Percentiles rank a stretch among this genome's conserved stretches.
Evolutionary conservation across 2,888 invertebrate genomes (phyloP).

Genomic region (Aethes cnicana): DNA sequence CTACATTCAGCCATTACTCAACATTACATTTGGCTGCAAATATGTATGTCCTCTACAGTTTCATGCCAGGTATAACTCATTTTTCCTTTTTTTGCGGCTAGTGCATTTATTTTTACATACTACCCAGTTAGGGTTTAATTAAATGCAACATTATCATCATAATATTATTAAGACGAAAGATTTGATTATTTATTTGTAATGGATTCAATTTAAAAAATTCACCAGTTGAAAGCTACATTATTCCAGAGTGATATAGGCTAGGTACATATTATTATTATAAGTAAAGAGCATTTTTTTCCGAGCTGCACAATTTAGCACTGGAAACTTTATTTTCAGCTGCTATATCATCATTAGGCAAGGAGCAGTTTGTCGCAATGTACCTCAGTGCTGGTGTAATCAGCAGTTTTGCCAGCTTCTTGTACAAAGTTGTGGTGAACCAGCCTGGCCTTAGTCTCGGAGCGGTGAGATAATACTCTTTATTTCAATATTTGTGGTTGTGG

Average conservation of each 20-base stretch:
- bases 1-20: slow-evolving; percentile 97
- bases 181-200: too few relatives aligned
- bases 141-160: too few relatives aligned
- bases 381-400: slow-evolving; percentile 93
- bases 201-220: too few relatives aligned
- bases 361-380: slow-evolving; percentile 96
- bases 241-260: too few relatives aligned
- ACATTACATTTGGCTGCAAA: slow-evolving; percentile 93
- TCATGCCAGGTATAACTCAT: slow-evolving; percentile 78
- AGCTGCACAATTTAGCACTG: neutral
- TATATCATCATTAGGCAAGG: slow-evolving; percentile 89
- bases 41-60: slow-evolving; percentile 97
- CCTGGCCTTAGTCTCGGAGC: slow-evolving; percentile 94
- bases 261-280: too few relatives aligned
- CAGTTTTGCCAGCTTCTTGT: slow-evolving; percentile 91
- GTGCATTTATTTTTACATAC: too few relatives aligned
- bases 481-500: slow-evolving; percentile 43
- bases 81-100: neutral
- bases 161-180: too few relatives aligned
- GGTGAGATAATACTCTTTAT: slow-evolving; percentile 85
- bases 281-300: too few relatives aligned
- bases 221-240: too few relatives aligned
- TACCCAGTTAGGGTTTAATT: too few relatives aligned
- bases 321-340: slow-evolving; percentile 76
- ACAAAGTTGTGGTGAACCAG: slow-evolving; percentile 87